Percentiles rank a stretch among this genome's conserved stretches.
Evolutionary conservation across 37 sponge, comb jelly and placozoan species (phyloP).

Genomic region (Hexactinellida sp.): DNA sequence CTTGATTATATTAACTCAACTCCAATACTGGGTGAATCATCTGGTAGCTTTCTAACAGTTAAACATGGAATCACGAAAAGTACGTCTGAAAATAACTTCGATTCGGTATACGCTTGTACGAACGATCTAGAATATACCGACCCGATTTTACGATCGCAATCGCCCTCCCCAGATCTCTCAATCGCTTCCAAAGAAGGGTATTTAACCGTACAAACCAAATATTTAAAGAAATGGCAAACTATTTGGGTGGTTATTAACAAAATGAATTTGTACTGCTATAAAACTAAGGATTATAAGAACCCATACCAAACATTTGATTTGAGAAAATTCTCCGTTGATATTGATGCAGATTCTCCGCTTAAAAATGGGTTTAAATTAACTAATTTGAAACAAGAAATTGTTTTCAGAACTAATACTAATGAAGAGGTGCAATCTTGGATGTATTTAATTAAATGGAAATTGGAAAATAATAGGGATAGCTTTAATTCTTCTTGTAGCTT

Average conservation of each 20-base stretch:
- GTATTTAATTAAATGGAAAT: not conserved
- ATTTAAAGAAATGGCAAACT: not conserved
- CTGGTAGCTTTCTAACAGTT: not conserved
- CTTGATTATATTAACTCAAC: not conserved
- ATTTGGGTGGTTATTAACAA: conserved; percentile 1
- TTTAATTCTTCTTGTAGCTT: not conserved
- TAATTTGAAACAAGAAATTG: not conserved
- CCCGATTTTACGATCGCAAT: not conserved
- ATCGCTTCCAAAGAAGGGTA: conserved; percentile 9
- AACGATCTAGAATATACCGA: not conserved
- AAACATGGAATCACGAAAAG: not conserved
- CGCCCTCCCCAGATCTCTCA: not conserved
- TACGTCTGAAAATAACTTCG: not conserved
- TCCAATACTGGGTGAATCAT: not conserved
- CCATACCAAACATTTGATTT: not conserved
- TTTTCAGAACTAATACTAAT: not conserved
- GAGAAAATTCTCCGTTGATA: not conserved
- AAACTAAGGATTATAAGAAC: not conserved
- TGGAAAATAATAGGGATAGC: not conserved
- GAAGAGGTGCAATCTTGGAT: not conserved
- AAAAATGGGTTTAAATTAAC: not conserved
- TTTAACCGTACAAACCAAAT: not conserved
- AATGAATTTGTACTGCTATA: not conserved
- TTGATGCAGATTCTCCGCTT: not conserved
- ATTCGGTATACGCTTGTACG: not conserved